Evolutionary conservation across 2,797 vertebrate species (phyloP), one percentile per base, ranked within the genome.

Genomic region (Heliangelus exortis): DNA sequence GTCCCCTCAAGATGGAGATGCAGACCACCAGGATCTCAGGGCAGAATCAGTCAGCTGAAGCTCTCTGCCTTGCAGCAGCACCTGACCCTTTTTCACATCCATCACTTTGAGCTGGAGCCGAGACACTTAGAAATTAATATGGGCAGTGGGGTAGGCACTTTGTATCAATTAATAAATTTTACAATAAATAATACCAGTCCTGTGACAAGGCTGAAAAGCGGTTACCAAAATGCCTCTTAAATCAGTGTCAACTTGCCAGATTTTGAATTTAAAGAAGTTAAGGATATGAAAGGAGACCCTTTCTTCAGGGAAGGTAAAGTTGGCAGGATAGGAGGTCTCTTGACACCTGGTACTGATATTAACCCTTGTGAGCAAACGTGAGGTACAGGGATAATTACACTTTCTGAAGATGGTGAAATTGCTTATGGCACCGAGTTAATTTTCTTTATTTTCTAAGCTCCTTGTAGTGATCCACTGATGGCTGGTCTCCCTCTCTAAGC

Each of bases 61-160:
- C 39, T n/a, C 9, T 2, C 13, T 34, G 51, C 59, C 53, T 55
- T 29, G n/a, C 43, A 36, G 19, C 47, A 29, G 45, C 36, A 36
- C 26, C 36, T 3, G 0, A 36, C 61, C 15, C 31, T 69, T 67
- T 19, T 50, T 65, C 66, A 22, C 5, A 63, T 51, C 31, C 2
- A 0, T 59, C 72, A 31, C 28, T 78, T 48, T 33, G 19, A 0
- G 0, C 41, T 5, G 12, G 20, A 61, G 53, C 2, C 1, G 33
- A 79, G n/a, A 28, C 15, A 34, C 25, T 34, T 71, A 17, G 36
- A 86, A 80, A 68, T 15, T 0, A 41, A 48, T 2, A 5, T 2
- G 51, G 45, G 39, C 0, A 2, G 9, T 7, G 8, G 14, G 13
- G 18, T 12, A 67, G 45, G 31, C 23, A 51, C 29, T 65, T 79